Base-by-base conservation (phyloP, 2,888 invertebrate genomes). In the Neoitamus cyanurus region DNA sequence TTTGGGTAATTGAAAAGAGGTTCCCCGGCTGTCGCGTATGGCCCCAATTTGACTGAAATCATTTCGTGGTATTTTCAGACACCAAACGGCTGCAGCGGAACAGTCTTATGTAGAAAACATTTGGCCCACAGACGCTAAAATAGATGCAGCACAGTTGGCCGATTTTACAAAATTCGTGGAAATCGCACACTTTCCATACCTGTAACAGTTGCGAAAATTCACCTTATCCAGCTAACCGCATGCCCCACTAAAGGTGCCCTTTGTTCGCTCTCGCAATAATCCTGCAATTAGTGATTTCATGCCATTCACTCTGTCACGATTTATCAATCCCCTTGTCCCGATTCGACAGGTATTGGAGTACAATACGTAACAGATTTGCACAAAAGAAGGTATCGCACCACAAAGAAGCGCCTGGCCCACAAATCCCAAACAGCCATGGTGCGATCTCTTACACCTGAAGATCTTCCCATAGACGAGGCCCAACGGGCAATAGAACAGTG, bases 1-100 rank as follows among this genome's bases (percentile, higher is more conserved):
- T 75, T 75, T 31, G 42, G 30, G 30, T 30, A 70, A 70, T n/a
- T 25, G 9, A 15, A 31, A 48, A 70, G 20, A 48, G 46, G 42
- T 15, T 42, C 42, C 42, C 42, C 46, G 37, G 78, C 42, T 42
- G 48, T 48, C 15, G 30, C n/a, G 78, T 48, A 58, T 78, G 78
- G 78, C 48, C 58, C 48, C 78, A 78, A 78, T 58, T 48, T 48
- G 78, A 46, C 78, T 75, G 78, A 58, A 78, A 58, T 31, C 78
- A 31, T 78, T 78, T 78, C 78, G 46, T 78, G 58, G 78, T 78
- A 78, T 48, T 78, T 78, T 78, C 28, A 77, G 36, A 46, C 42
- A 77, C 42, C 42, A 28, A 28, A 11, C 77, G 46, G 42, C 46
- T 77, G 77, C 77, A 78, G 1, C 15, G 25, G 78, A 78, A 78